Evolutionary conservation across 2,888 invertebrate species (phyloP), one percentile per base, ranked within the genome.

Genomic region (Campoplex nolae): DNA sequence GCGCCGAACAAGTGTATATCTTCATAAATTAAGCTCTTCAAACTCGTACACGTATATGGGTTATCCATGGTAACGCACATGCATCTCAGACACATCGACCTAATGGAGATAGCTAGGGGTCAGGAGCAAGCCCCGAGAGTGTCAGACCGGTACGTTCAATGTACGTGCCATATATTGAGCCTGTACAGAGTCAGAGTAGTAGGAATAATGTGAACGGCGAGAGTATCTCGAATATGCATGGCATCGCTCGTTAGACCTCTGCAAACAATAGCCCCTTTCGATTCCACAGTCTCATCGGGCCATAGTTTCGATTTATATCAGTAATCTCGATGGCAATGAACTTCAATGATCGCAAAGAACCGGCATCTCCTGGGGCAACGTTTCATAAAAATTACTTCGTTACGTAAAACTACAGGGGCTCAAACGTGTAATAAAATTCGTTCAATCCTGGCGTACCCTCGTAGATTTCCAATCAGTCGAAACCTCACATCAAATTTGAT

Each of bases 91-190:
- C 65, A 54, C 65, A 56, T 62, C 48, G 79, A 58, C 56, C 82
- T 86, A 84, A 88, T 88, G 86, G 86, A 84, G 84, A 78, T 70
- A 67, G 48, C 76, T 78, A 75, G 82, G 38, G 84, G 86, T 85
- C 81, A 67, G 80, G 23, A 70, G 70, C 78, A 79, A 88, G 54
- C 82, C 75, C 79, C 84, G 45, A 56, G 45, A 56, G 78, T 65
- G 83, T 58, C 81, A 80, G 81, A 42, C 38, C 45, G 45, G 45
- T n/a, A 18, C 8, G 23, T 54, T 38, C 23, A 38, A 8, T 45
- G 38, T 23, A 35, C 4, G 58, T 42, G 16, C 42, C 11, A 38
- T 38, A 58, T 62, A 75, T 45, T 9, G 48, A 62, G 54, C 32
- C 42, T 32, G 71, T 32, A 18, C n/a, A 73, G n/a, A 75, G 68